Percentiles rank a stretch among this genome's conserved stretches.
phyloP scores from a whole-genome alignment of 2,888 invertebrate species.

The Drosophila rubida region DNA sequence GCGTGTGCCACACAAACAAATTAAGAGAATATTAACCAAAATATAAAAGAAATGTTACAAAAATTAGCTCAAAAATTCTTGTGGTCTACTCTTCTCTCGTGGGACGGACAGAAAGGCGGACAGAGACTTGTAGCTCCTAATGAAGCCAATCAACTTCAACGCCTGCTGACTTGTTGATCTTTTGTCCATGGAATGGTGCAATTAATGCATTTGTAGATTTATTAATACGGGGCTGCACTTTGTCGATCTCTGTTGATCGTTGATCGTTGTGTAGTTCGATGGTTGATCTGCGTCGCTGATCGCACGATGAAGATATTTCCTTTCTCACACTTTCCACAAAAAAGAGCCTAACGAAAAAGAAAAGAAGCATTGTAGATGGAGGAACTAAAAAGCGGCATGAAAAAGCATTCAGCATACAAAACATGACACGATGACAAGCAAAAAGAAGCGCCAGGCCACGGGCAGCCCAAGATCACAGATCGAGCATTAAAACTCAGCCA shows the following conservation, averaged over 20 bases:
- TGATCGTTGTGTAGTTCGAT: constrained; percentile 48
- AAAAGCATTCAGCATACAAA: constrained; percentile 79
- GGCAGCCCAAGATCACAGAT: constrained; percentile 44
- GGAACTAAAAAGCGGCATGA: constrained; percentile 65
- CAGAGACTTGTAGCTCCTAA: constrained; percentile 38
- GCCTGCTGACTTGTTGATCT: constrained; percentile 79
- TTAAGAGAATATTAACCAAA: constrained; percentile 45
- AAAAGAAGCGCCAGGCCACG: constrained; percentile 75
- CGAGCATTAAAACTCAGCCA: constrained; percentile 73
- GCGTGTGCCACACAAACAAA: constrained; percentile 50
- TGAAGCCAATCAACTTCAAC: constrained; percentile 75
- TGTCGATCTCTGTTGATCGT: constrained; percentile 46
- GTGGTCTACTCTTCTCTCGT: constrained; percentile 20
- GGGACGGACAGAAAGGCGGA: neutral
- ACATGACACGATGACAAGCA: constrained; percentile 83
- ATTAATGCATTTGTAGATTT: constrained; percentile 75
- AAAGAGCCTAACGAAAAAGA: constrained; percentile 36
- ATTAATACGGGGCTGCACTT: constrained; percentile 72
- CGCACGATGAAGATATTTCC: constrained; percentile 78
- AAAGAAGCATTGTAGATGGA: constrained; percentile 25
- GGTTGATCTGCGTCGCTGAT: constrained; percentile 66
- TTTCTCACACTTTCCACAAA: constrained; percentile 79
- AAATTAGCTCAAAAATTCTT: constrained; percentile 63
- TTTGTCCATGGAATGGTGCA: constrained; percentile 68
- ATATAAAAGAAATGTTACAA: constrained; percentile 71